Evolutionary conservation across 2,888 invertebrate species (phyloP), one percentile per base, ranked within the genome.

Genomic region (Syrista parreyssii): DNA sequence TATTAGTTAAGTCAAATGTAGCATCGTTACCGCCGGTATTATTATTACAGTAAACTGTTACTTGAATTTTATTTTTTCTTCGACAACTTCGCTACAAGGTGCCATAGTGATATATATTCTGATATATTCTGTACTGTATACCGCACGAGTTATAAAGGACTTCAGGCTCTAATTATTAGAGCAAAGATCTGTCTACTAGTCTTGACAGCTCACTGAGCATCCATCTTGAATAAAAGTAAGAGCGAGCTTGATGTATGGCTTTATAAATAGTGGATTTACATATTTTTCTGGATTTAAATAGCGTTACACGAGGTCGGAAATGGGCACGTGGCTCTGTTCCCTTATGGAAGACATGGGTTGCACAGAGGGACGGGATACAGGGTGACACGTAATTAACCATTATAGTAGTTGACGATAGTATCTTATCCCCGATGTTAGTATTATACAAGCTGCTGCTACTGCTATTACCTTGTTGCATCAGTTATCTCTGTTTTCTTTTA

Each of bases 191-290:
- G 23, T 55, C 55, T 55, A 55, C 55, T 23, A 55, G 23, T 55
- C 55, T 55, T 55, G 55, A 55, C 9, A 23, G 23, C 55, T 55
- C 55, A 23, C 11, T 35, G 30, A 15, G 11, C 35, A 73, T 73
- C 32, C 73, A 33, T 73, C 12, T 34, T 73, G 73, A 34, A 30
- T 76, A n/a, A 55, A 40, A 78, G 68, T 73, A 79, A 76, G 79
- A 78, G 76, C 68, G 77, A 82, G 82, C 78, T 82, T 86, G 84
- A 86, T 82, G 82, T 81, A 86, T 81, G 84, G 83, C 84, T 85
- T 83, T 85, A 86, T 86, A 85, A 87, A 84, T 81, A 85, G 23
- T 79, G 80, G 84, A 87, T 87, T 87, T 87, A 85, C 87, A 87
- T 87, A 87, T 85, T 87, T 87, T 84, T 85, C 82, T 82, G 80